Conservation (phyloP, 2,797 vertebrate species). For the Eidolon dupreanum region DNA sequence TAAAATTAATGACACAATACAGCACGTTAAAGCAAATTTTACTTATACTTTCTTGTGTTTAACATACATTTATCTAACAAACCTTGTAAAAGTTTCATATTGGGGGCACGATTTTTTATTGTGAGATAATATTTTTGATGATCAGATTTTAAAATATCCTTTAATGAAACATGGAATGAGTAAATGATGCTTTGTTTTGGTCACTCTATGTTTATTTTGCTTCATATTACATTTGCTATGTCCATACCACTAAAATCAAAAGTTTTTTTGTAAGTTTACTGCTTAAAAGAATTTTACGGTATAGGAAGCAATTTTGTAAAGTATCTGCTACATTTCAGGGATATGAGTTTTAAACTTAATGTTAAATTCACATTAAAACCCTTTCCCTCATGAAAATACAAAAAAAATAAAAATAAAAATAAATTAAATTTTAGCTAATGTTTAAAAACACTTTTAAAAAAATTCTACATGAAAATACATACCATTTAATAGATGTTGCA, state of each 20-base stretch:
- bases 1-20: background rate
- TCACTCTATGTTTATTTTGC: background rate
- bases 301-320: background rate
- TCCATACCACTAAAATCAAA: background rate
- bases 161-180: background rate
- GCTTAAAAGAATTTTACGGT: background rate
- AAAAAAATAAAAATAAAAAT: background rate
- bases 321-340: background rate
- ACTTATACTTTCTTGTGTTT: background rate
- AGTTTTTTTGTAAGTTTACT: background rate
- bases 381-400: background rate
- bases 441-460: background rate
- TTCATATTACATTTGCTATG: background rate
- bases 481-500: background rate
- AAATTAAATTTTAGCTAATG: background rate
- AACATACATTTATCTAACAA: background rate
- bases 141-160: background rate
- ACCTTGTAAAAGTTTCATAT: background rate
- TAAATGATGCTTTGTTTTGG: background rate
- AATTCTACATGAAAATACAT: background rate
- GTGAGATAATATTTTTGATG: background rate
- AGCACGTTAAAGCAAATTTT: background rate
- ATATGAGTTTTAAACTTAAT: background rate
- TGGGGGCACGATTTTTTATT: background rate
- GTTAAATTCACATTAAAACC: background rate